These are phyloP conservation scores for Scophthalmus maximus DNA, from an alignment of 2,113 vertebrate genomes.

Conservation along the genomic window DNA sequence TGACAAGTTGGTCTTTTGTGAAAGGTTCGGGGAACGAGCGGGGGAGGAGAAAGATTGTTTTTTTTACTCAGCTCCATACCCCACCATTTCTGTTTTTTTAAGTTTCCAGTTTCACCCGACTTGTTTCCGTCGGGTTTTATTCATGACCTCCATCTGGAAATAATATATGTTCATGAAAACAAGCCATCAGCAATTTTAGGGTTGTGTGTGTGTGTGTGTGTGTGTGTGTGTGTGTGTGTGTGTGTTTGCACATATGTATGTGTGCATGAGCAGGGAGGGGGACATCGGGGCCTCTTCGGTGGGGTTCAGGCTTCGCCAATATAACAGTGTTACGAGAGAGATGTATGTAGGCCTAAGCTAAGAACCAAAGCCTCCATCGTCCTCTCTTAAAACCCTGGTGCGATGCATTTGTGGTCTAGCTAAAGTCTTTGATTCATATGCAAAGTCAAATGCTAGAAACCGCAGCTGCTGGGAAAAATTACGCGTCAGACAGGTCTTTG, in stretches of 20 bases:
- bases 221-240: constrained; percentile 15
- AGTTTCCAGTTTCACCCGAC: constrained; percentile 85
- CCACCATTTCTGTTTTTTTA: constrained; percentile 79
- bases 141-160: constrained; percentile 87
- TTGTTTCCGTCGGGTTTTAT: constrained; percentile 83
- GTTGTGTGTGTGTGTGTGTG: constrained; percentile 19
- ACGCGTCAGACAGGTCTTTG: constrained; percentile 71
- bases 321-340: constrained; percentile 31
- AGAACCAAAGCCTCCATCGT: constrained; percentile 53
- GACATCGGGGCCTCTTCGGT: constrained; percentile 48
- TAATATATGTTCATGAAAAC: constrained; percentile 83
- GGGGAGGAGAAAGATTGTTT: constrained; percentile 66
- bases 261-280: constrained; percentile 33
- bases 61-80: constrained; percentile 63
- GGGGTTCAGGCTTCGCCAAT: constrained; percentile 19
- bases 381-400: constrained; percentile 49
- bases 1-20: constrained; percentile 70
- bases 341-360: constrained; percentile 31
- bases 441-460: constrained; percentile 64
- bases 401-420: constrained; percentile 56
- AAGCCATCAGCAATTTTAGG: constrained; percentile 78
- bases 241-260: constrained; percentile 16
- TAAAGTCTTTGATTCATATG: constrained; percentile 65
- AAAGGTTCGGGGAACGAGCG: constrained; percentile 44
- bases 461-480: constrained; percentile 70